Conservation (phyloP, 2,797 vertebrate genomes). For the Phrynocephalus forsythii region DNA sequence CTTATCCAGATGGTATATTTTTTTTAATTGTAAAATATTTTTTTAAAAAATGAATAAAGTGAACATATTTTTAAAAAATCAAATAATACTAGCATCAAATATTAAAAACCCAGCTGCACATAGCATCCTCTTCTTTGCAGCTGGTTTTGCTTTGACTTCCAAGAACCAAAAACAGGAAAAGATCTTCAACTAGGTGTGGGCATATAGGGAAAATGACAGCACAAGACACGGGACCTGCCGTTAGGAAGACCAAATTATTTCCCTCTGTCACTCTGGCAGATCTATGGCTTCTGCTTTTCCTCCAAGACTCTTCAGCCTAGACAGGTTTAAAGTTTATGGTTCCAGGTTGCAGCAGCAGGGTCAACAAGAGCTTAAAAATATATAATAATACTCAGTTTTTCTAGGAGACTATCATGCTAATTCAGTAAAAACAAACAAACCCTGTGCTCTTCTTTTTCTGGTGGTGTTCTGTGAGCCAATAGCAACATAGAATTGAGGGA, state of each 20-base stretch:
- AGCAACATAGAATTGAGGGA: not conserved
- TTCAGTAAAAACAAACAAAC: not conserved
- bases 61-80: no score
- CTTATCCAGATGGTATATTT: no score
- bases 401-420: no score
- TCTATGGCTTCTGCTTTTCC: not conserved
- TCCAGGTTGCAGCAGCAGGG: no score
- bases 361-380: not conserved
- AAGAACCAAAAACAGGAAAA: not conserved
- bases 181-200: not conserved
- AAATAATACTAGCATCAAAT: no score
- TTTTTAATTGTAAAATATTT: no score
- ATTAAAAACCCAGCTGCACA: no score
- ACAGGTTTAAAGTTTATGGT: not conserved
- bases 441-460: not conserved
- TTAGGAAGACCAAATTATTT: not conserved
- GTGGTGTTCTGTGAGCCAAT: not conserved
- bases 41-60: no score
- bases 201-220: not conserved
- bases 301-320: not conserved
- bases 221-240: not conserved
- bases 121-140: not conserved
- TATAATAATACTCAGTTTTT: not conserved
- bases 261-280: not conserved
- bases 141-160: not conserved